Conservation (phyloP, 2,113 vertebrate genomes). For the Amphiprion ocellaris region DNA sequence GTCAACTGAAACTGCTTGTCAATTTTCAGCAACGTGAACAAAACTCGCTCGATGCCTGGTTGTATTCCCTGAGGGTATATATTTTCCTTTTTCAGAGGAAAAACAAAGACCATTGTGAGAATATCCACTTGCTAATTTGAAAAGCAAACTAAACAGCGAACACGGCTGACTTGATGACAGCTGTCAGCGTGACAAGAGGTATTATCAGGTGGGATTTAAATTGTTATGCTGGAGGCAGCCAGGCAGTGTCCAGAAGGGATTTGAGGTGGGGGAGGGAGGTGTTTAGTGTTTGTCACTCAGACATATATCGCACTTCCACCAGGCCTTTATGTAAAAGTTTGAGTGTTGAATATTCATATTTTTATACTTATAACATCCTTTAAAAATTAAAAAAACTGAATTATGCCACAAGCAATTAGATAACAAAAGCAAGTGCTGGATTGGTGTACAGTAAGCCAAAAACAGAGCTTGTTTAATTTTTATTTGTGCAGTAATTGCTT, state of each 20-base stretch:
- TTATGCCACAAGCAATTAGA: slow-evolving; percentile 23
- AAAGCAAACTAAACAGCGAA: slow-evolving; percentile 75
- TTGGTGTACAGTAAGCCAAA: slow-evolving; percentile 13
- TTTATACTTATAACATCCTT: not conserved
- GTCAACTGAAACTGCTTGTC: slow-evolving; percentile 58
- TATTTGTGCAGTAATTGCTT: slow-evolving; percentile 24
- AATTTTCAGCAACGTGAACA: slow-evolving; percentile 45
- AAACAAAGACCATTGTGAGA: slow-evolving; percentile 69
- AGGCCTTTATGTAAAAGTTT: slow-evolving; percentile 56
- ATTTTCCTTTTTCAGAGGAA: slow-evolving; percentile 47
- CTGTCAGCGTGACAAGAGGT: slow-evolving; percentile 77
- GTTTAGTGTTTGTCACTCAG: slow-evolving; percentile 78
- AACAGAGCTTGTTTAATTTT: slow-evolving; percentile 12
- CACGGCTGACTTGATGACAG: slow-evolving; percentile 76
- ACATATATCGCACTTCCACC: slow-evolving; percentile 57
- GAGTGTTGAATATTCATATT: slow-evolving; percentile 63
- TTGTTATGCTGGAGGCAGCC: slow-evolving; percentile 80
- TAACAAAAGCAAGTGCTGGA: slow-evolving; percentile 43
- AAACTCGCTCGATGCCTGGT: slow-evolving; percentile 36
- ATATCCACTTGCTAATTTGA: slow-evolving; percentile 73
- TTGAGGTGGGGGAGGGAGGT: slow-evolving; percentile 55
- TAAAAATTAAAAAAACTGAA: slow-evolving; percentile 14
- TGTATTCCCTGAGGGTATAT: slow-evolving; percentile 54
- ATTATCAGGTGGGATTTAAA: slow-evolving; percentile 83
- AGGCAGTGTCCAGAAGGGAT: slow-evolving; percentile 81